A percentile compares a stretch with the other conserved stretches of the same genome.
Evolutionary conservation across 30 jellyfish, hydroid and myxozoan species (phyloP).

Genomic region (Mastigias papua): DNA sequence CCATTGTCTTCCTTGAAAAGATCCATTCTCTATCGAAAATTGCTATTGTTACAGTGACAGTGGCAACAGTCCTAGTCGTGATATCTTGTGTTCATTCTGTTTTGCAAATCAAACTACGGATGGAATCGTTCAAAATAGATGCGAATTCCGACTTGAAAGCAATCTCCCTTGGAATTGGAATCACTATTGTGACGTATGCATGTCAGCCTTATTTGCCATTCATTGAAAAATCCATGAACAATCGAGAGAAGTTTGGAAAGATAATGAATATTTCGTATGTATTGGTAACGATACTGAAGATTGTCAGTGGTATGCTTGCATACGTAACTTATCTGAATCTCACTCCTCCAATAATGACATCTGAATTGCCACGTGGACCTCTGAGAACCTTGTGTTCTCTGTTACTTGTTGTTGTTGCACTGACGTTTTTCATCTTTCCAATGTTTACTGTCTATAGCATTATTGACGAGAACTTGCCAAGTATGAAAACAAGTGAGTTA

Average conservation of each 20-base stretch:
- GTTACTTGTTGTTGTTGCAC: conserved; percentile 57
- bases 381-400: conserved; percentile 37
- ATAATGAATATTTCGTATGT: conserved; percentile 68
- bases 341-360: conserved; percentile 70
- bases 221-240: conserved; percentile 70
- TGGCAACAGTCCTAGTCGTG: conserved; percentile 4
- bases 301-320: conserved; percentile 73
- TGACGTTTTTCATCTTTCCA: conserved; percentile 76
- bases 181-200: conserved; percentile 71
- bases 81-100: conserved; percentile 24
- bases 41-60: conserved; percentile 43
- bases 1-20: conserved; percentile 32
- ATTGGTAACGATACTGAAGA: conserved; percentile 57
- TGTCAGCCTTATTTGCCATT: conserved; percentile 82
- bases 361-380: conserved; percentile 74
- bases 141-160: conserved; percentile 10
- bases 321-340: conserved; percentile 67
- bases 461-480: conserved; percentile 66
- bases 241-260: conserved; percentile 55
- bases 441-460: conserved; percentile 79
- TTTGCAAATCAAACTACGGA: conserved; percentile 11
- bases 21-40: conserved; percentile 51
- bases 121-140: conserved; percentile 9
- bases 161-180: conserved; percentile 62
- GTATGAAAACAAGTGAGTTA: background rate